phyloP scores from a whole-genome alignment of 30 jellyfish, hydroid and myxozoan genomes.

The Hydra vulgaris region DNA sequence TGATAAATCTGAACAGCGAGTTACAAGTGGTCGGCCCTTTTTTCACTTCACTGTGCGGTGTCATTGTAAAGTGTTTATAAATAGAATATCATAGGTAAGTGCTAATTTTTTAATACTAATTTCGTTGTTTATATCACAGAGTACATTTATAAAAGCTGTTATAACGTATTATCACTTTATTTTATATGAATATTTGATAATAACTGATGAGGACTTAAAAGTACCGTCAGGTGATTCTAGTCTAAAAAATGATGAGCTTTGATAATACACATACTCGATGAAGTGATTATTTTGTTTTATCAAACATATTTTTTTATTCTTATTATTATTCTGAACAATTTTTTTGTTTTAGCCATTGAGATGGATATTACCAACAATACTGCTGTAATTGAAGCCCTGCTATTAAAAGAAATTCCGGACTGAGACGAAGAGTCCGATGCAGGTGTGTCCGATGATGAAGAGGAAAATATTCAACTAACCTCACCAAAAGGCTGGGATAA shows the following conservation, averaged over 20 bases:
- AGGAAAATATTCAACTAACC: background rate
- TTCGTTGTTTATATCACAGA: background rate
- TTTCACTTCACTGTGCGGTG: background rate
- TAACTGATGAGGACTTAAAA: background rate
- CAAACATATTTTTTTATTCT: background rate
- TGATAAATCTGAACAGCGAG: background rate
- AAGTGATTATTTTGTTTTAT: background rate
- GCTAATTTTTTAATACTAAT: background rate
- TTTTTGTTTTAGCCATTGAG: background rate
- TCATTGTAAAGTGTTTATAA: background rate
- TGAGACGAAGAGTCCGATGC: background rate
- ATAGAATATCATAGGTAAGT: background rate
- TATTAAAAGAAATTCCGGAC: background rate
- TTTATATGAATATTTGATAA: background rate
- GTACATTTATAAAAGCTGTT: background rate
- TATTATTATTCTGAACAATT: background rate
- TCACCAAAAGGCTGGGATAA: background rate
- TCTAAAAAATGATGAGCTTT: background rate
- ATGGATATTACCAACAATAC: background rate
- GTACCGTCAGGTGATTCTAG: background rate
- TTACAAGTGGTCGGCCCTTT: background rate
- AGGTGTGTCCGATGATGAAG: background rate
- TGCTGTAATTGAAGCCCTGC: background rate
- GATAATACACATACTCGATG: background rate
- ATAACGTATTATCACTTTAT: background rate